Evolutionary conservation across 2,113 vertebrate species (phyloP).

Genomic region (Telmatochromis sp.): DNA sequence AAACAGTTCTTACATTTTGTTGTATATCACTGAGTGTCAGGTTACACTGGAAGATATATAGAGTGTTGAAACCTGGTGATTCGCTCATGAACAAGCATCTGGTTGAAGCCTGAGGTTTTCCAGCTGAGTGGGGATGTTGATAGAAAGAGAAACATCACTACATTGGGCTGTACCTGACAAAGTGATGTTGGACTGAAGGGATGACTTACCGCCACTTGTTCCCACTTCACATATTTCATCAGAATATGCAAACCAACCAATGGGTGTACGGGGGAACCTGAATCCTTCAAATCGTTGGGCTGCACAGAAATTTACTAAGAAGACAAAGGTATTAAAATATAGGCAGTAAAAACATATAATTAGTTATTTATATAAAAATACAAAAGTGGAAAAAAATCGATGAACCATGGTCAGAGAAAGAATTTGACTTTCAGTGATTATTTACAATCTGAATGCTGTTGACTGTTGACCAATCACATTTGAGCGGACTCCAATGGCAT

Average conservation of each 20-base stretch:
- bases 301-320: not conserved
- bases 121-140: not conserved
- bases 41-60: not conserved
- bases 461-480: not conserved
- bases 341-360: not conserved
- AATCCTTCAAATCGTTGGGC: rapidly evolving
- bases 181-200: not conserved
- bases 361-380: not conserved
- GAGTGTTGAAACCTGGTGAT: not conserved
- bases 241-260: conserved; percentile 26
- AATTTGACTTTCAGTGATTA: not conserved
- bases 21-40: conserved; percentile 11
- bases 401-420: not conserved
- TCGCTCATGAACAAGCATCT: not conserved
- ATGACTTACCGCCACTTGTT: not conserved
- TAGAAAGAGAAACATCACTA: not conserved
- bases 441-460: not conserved
- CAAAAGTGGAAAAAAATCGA: not conserved
- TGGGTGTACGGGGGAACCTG: not conserved
- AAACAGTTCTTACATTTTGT: not conserved
- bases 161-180: not conserved
- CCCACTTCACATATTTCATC: not conserved
- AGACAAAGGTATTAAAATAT: not conserved
- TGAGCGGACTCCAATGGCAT: not conserved
- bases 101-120: not conserved